Base-by-base conservation (phyloP, 1,140 invertebrate species). In the Bombus impatiens region DNA sequence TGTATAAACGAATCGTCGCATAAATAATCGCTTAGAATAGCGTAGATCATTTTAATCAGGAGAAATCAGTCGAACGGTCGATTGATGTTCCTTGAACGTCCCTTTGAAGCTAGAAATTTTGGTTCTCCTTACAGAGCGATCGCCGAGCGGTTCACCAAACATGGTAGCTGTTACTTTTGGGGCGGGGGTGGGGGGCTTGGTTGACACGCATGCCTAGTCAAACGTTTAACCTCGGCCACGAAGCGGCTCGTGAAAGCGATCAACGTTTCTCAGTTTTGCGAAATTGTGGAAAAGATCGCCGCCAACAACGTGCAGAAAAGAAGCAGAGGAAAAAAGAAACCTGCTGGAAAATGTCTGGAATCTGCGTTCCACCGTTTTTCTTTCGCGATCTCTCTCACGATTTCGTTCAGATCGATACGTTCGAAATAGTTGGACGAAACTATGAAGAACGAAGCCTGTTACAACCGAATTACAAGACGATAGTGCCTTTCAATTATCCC, bases 131-230 rank as follows among this genome's bases (percentile, higher is more conserved):
- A 6, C 32, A 44, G 37, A 86, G 78, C 53, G 47, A 74, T 25
- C 77, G 77, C 25, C 71, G 40, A 42, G 10, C 15, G 57, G 72
- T 86, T 82, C 78, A 13, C 76, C 80, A 72, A 82, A 81, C 79
- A 47, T 81, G 68, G 79, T 80, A 76, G 44, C 77, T 82, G 86
- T 83, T 59, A 44, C 44, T 79, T 84, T 84, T 77, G 76, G 82
- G 37, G 47, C 47, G 47, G 18, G 18, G 47, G 47, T 18, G 47
- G 47, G 76, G 47, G 67, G 35, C 78, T 80, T 71, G 89, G 86
- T 93, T 93, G 93, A 93, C 93, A 94, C 93, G 93, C 93, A 93
- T 94, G 93, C 93, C 91, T 94, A 92, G 90, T 91, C 93, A 92
- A 93, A 94, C 93, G 93, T 92, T 94, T 94, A 94, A 94, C 93